phyloP scores from a whole-genome alignment of 2,113 vertebrate genomes.

The Cyanistes caeruleus region DNA sequence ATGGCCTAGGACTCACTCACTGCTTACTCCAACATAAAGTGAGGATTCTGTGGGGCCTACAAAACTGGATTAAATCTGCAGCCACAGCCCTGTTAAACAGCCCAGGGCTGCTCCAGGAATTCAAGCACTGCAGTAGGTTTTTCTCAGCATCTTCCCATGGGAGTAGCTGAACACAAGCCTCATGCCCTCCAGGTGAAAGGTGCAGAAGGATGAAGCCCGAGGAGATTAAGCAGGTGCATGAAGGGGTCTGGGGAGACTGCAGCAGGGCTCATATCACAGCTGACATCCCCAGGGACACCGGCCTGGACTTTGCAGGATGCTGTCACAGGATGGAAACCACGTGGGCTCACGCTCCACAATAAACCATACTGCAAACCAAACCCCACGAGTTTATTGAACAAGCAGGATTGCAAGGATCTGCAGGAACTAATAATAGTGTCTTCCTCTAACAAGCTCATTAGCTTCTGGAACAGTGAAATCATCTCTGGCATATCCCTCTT shows the following conservation, averaged over 20 bases:
- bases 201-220: not conserved
- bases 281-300: not conserved
- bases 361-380: not conserved
- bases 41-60: not conserved
- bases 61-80: not conserved
- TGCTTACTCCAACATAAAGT: not conserved
- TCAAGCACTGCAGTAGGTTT: not conserved
- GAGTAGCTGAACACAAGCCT: not conserved
- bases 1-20: not conserved
- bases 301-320: not conserved
- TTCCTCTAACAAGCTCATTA: slow-evolving; percentile 17
- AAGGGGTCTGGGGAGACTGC: not conserved
- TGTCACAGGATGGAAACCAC: not conserved
- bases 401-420: not conserved
- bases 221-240: not conserved
- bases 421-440: not conserved
- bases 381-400: not conserved
- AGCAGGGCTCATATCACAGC: rapidly evolving
- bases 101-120: not conserved
- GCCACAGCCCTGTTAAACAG: not conserved
- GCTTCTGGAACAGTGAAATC: slow-evolving; percentile 16
- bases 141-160: not conserved
- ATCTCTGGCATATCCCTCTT: slow-evolving; percentile 21
- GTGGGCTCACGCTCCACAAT: not conserved
- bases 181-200: not conserved